A percentile compares a stretch with the other conserved stretches of the same genome.
Evolutionary conservation across 1,140 invertebrate species (phyloP).

Genomic region (Tenebrio molitor): DNA sequence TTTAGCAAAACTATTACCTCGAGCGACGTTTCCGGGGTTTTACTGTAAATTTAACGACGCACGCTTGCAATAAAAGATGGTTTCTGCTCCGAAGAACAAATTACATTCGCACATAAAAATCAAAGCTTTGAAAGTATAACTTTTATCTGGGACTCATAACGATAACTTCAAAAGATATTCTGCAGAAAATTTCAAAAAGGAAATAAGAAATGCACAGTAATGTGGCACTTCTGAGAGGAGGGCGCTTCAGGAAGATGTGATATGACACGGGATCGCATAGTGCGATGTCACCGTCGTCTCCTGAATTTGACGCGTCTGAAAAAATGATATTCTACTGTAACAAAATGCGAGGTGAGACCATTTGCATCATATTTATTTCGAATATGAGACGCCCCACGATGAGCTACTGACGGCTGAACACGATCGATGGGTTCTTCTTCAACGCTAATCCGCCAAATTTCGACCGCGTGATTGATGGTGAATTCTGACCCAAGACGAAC

Average conservation of each 20-base stretch:
- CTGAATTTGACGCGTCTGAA: not conserved
- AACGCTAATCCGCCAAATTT: conserved; percentile 2
- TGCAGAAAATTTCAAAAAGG: conserved; percentile 36
- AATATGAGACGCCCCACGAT: not conserved
- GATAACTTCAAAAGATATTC: conserved; percentile 28
- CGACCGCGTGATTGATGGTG: conserved; percentile 20
- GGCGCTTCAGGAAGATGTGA: not conserved
- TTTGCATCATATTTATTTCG: conserved; percentile 10
- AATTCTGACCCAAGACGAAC: conserved; percentile 28
- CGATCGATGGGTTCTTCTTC: conserved; percentile 20
- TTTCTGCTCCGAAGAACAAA: conserved; percentile 22
- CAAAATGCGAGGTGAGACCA: conserved; percentile 2
- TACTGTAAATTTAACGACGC: not conserved
- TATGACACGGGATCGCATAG: conserved; percentile 40
- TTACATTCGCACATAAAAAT: conserved; percentile 22
- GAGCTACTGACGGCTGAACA: not conserved
- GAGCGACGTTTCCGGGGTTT: not conserved
- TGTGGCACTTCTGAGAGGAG: conserved; percentile 19
- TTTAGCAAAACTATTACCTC: conserved; percentile 7
- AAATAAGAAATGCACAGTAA: conserved; percentile 44
- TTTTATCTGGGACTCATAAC: conserved; percentile 21
- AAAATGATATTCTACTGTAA: conserved; percentile 10
- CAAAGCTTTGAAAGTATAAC: conserved; percentile 27
- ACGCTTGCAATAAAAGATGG: conserved; percentile 19
- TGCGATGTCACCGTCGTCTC: conserved; percentile 5